Evolutionary conservation across 2,113 vertebrate genomes (phyloP).

Genomic region (Bubo scandiacus): DNA sequence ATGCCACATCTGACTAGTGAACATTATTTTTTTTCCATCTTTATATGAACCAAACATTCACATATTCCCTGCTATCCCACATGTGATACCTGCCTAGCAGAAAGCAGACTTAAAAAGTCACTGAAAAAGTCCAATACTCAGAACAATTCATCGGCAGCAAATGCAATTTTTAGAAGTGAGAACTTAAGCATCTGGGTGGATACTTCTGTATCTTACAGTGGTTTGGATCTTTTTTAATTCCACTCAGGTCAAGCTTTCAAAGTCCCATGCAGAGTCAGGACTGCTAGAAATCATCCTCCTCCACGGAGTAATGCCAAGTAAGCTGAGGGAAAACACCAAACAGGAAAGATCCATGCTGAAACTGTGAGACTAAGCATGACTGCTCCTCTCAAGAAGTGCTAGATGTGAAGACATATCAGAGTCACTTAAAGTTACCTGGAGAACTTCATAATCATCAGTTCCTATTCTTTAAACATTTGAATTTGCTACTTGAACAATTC

Average conservation of each 20-base stretch:
- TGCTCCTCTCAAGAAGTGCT: background rate
- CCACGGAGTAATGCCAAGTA: background rate
- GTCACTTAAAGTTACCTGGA: accelerated
- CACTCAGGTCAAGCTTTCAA: background rate
- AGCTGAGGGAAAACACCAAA: background rate
- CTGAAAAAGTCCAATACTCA: background rate
- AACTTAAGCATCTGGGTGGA: background rate
- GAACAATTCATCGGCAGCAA: background rate
- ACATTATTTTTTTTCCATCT: background rate
- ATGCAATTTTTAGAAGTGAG: background rate
- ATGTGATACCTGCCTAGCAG: background rate
- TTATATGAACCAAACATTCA: background rate
- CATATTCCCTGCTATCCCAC: background rate
- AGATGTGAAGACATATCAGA: background rate
- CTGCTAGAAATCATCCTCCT: background rate
- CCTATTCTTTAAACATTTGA: background rate
- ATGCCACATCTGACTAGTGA: background rate
- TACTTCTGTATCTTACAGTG: background rate
- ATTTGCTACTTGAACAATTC: background rate
- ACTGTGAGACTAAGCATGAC: background rate
- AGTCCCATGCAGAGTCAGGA: background rate
- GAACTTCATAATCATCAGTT: background rate
- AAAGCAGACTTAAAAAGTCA: background rate
- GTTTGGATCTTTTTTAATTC: background rate
- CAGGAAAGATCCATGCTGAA: accelerated